phyloP scores from a whole-genome alignment of 92 coral and sea anemone species.

The Isaurus tuberculatus region DNA sequence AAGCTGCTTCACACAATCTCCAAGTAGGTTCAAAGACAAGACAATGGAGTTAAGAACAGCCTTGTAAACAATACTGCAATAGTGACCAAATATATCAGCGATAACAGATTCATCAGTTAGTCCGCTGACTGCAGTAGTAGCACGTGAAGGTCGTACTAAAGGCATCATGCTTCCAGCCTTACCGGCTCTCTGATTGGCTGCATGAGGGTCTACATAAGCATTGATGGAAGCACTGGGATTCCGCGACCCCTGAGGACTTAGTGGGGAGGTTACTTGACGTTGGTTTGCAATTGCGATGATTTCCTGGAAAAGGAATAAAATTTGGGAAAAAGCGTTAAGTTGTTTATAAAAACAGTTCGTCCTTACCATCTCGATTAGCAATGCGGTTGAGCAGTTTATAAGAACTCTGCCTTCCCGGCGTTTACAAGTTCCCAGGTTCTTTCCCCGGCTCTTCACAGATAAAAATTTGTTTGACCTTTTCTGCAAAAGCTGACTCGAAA shows the following conservation, averaged over 20 bases:
- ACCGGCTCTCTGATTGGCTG: constrained; percentile 69
- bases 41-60: constrained; percentile 79
- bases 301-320: constrained; percentile 63
- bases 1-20: constrained; percentile 90
- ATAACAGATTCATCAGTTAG: constrained; percentile 95
- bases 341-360: background rate
- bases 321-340: background rate
- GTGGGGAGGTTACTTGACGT: constrained; percentile 88
- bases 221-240: constrained; percentile 77
- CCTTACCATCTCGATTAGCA: too few relatives aligned
- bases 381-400: too few relatives aligned
- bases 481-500: too few relatives aligned
- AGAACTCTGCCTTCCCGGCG: too few relatives aligned
- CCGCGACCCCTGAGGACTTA: constrained; percentile 84
- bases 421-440: too few relatives aligned
- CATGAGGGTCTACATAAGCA: constrained; percentile 60
- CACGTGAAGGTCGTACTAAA: constrained; percentile 79
- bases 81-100: constrained; percentile 95
- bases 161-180: constrained; percentile 82
- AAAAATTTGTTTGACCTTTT: too few relatives aligned
- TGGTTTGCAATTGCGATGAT: constrained; percentile 86
- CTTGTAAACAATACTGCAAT: constrained; percentile 88
- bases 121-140: constrained; percentile 93
- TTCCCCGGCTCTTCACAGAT: too few relatives aligned
- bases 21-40: constrained; percentile 79